These are phyloP conservation scores for Puffinus mauretanicus DNA, from an alignment of 2,113 vertebrate genomes.

Conservation along the genomic window DNA sequence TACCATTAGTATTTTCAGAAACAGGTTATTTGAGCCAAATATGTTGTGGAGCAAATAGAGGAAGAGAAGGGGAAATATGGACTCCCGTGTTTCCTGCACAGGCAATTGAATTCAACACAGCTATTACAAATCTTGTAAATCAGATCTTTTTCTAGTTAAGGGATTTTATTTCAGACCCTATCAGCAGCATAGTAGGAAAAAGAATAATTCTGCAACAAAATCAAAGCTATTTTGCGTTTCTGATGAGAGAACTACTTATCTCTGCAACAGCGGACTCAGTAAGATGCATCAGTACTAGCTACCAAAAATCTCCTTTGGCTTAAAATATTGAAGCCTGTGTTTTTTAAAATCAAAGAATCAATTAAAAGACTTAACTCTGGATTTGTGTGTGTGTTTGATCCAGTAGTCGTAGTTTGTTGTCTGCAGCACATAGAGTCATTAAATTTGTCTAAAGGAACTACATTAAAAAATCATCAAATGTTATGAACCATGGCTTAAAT, in stretches of 20 bases:
- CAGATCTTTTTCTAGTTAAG: background rate
- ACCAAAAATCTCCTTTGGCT: background rate
- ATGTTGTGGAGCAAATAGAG: background rate
- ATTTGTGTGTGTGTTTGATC: background rate
- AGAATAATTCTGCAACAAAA: background rate
- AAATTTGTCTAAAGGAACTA: background rate
- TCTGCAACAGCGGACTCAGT: background rate
- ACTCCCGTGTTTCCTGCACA: background rate
- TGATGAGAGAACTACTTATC: background rate
- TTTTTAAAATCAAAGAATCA: background rate
- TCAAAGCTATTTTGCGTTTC: background rate
- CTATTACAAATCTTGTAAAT: background rate
- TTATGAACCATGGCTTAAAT: background rate
- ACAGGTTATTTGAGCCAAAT: background rate
- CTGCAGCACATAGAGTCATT: background rate
- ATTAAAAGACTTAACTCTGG: background rate
- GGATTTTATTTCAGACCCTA: background rate
- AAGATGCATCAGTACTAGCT: background rate
- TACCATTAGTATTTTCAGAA: background rate
- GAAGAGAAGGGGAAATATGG: background rate
- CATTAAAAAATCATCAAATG: background rate
- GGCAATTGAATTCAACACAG: background rate
- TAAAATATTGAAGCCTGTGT: background rate
- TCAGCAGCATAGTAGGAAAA: background rate
- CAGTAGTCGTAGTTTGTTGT: background rate